Evolutionary conservation across 2,113 vertebrate genomes (phyloP).

Genomic region (Megaceryle torquata): DNA sequence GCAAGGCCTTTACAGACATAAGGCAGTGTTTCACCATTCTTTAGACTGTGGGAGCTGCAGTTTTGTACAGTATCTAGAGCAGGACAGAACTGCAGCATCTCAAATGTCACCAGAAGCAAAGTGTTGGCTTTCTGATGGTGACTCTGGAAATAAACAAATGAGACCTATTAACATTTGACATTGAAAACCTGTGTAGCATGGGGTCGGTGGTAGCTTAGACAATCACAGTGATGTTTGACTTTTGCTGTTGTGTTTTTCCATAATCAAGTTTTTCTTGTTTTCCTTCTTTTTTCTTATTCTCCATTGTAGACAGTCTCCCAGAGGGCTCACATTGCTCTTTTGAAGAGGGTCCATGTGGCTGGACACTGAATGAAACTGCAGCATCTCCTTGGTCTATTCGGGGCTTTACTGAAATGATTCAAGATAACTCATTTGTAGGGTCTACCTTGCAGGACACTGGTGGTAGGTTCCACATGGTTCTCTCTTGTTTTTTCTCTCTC

Average conservation of each 20-base stretch:
- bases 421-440: constrained; percentile 63
- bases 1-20: neutral
- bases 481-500: neutral
- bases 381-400: constrained; percentile 73
- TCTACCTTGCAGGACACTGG: constrained; percentile 73
- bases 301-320: constrained; percentile 72
- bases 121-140: neutral
- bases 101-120: neutral
- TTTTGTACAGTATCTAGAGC: neutral
- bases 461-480: constrained; percentile 71
- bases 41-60: neutral
- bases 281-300: neutral
- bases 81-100: neutral
- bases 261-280: neutral
- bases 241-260: neutral
- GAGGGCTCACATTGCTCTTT: constrained; percentile 85
- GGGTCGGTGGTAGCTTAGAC: neutral
- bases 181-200: neutral
- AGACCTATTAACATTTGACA: neutral
- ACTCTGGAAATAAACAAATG: neutral
- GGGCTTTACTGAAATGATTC: constrained; percentile 59
- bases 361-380: constrained; percentile 74
- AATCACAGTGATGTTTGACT: neutral
- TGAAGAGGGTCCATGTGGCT: constrained; percentile 81
- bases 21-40: neutral